Evolutionary conservation across 2,113 vertebrate species (phyloP), one percentile per base, ranked within the genome.

Genomic region (Eubucco bourcierii): DNA sequence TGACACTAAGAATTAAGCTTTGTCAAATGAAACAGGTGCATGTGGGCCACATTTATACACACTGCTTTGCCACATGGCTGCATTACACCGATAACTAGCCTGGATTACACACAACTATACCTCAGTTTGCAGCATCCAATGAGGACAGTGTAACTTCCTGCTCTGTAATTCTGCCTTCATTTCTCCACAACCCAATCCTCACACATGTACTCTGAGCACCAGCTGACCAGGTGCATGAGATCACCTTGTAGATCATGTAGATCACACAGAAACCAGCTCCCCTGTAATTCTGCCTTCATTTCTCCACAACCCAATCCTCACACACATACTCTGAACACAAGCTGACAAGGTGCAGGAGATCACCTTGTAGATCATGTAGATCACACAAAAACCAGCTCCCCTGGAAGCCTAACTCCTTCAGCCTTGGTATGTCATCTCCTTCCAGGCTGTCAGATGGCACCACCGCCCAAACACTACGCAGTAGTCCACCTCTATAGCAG

Each of bases 161-260:
- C 71, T 60, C 91, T 47, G 23, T 18, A 29, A 17, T 65, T 47
- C 39, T 46, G 58, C 28, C 28, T 24, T 23, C 56, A 13, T 31
- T 11, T 9, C 47, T 31, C 6, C 66, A 20, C 39, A 33, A 5
- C 55, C 39, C 47, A 23, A 1, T 15, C 34, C 65, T 37, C 1
- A 59, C 37, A 17, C 31, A 50, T 11, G 16, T 3, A 9, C 24
- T 20, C 67, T 56, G 34, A 37, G 15, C 6, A 12, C 15, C 53
- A 71, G 61, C 33, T 47, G 47, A 29, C 25, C 1, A 1, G 17
- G 28, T 2, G 1, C n/a, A n/a, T n/a, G n/a, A n/a, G n/a, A n/a
- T n/a, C n/a, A n/a, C n/a, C n/a, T n/a, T n/a, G n/a, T n/a, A n/a
- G n/a, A n/a, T n/a, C 7, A 2, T 1, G 20, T 3, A 21, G 15